Base-by-base conservation (phyloP, 2,113 vertebrate species). In the Macaca nemestrina region DNA sequence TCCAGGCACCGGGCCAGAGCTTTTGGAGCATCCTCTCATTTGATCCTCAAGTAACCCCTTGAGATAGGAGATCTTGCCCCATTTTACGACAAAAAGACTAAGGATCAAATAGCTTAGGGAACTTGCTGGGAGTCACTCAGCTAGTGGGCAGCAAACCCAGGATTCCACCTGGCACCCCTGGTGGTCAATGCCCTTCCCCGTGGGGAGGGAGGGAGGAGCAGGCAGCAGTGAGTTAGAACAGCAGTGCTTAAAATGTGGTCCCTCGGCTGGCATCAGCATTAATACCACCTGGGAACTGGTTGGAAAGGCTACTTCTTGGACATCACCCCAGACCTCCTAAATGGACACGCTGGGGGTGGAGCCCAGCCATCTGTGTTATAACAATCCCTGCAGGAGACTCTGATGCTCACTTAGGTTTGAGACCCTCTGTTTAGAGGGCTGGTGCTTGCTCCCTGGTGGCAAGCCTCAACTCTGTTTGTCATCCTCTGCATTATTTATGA, bases 401-500 rank as follows among this genome's bases (percentile, higher is more conserved):
- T 11, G 35, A 6, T 27, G 38, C 18, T 35, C 32, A 16, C 18
- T 87, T 27, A 8, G 6, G 35, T 85, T 40, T 59, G 64, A 75
- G 61, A 20, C 8, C 12, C n/a, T 55, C 16, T 12, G 40, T 87
- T 89, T 48, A n/a, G 82, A 83, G 0, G 57, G 90, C 22, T n/a
- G 38, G 73, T n/a, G 70, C 32, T 78, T 10, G 73, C 30, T 79
- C 52, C 75, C 76, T 5, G 8, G 55, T 50, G 88, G 79, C 72
- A 7, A 20, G 40, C 85, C 16, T 52, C 94, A 40, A n/a, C 75
- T 27, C 93, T 9, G 55, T 38, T 38, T 68, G 89, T 78, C 68
- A 55, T 17, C 0, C 9, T n/a, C 38, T 98, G 95, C 55, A 90
- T 98, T 98, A 96, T 98, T 98, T 81, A 97, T 94, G 89, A 96